Percentiles rank a stretch among this genome's conserved stretches.
Conservation (phyloP, 2,113 vertebrate genomes). For the Sorex araneus region DNA sequence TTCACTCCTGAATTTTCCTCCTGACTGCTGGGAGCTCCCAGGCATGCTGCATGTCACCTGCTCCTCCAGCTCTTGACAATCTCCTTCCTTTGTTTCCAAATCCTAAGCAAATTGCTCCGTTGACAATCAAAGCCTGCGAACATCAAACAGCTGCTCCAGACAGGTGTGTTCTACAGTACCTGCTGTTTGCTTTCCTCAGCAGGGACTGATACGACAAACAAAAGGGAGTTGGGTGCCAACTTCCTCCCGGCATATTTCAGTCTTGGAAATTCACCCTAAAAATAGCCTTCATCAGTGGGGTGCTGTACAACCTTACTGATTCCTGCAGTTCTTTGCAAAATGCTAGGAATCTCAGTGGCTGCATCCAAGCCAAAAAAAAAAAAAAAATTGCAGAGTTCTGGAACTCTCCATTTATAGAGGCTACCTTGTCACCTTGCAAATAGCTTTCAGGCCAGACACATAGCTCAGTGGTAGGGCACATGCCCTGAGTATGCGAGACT, state of each 20-base stretch:
- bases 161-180: constrained; percentile 79
- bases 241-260: constrained; percentile 58
- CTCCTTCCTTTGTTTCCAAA: constrained; percentile 82
- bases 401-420: not conserved
- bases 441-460: too few species aligned
- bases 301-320: not conserved
- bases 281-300: constrained; percentile 40
- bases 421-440: not conserved
- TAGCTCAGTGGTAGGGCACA: too few species aligned
- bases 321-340: constrained; percentile 30
- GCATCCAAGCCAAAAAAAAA: not conserved
- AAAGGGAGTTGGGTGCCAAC: constrained; percentile 69
- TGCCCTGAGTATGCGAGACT: too few species aligned
- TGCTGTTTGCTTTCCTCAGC: constrained; percentile 81
- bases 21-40: constrained; percentile 70
- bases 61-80: constrained; percentile 71
- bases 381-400: not conserved
- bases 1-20: constrained; percentile 6
- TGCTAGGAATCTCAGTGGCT: not conserved
- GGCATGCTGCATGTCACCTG: constrained; percentile 69
- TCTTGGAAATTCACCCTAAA: constrained; percentile 66
- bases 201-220: constrained; percentile 73
- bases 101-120: constrained; percentile 81
- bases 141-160: constrained; percentile 80
- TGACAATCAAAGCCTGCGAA: constrained; percentile 80